Base-by-base conservation (phyloP, 2,888 invertebrate species). In the Drosophila barbarae region DNA sequence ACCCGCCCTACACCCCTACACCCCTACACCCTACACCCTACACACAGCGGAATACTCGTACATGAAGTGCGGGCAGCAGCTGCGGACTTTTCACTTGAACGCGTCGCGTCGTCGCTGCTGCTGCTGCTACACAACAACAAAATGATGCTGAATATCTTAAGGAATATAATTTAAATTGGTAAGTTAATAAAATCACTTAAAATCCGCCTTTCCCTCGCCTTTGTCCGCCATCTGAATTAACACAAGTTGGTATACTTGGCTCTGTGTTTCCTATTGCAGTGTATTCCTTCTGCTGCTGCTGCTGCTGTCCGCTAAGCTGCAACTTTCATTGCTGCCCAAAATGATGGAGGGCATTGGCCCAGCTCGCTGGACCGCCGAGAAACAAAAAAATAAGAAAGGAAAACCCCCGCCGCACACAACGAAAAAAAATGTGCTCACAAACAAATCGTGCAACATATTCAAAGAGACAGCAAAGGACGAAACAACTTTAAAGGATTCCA, bases 401-500 rank as follows among this genome's bases (percentile, higher is more conserved):
- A 50, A 50, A 28, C 28, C 44, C 44, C 44, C 15, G 42, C 26
- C 49, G 23, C 57, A 46, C 26, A 30, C 38, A 32, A 41, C 35
- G 23, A 71, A 30, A 55, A 38, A 71, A 30, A 15, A 73, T 72
- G 67, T 58, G 69, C 76, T 76, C 57, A 56, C 81, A 70, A 76
- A 81, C 81, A 78, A 76, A 76, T 78, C 72, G 74, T 56, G 69
- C 54, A 68, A 69, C 66, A 77, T 53, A 65, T 73, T 66, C 69
- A 54, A 53, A 41, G 39, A 38, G 47, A 51, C 34, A 56, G 50
- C 21, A 23, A 18, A 41, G 39, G 39, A 53, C 35, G 46, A 46
- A 54, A 67, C 69, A 52, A 61, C 72, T 76, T 78, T 63, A 78
- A 78, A 57, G 69, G 71, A 63, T 55, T 59, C 71, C 63, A 56